These are phyloP conservation scores for Pegoplata infirma DNA, from an alignment of 2,888 invertebrate species.

Conservation along the genomic window DNA sequence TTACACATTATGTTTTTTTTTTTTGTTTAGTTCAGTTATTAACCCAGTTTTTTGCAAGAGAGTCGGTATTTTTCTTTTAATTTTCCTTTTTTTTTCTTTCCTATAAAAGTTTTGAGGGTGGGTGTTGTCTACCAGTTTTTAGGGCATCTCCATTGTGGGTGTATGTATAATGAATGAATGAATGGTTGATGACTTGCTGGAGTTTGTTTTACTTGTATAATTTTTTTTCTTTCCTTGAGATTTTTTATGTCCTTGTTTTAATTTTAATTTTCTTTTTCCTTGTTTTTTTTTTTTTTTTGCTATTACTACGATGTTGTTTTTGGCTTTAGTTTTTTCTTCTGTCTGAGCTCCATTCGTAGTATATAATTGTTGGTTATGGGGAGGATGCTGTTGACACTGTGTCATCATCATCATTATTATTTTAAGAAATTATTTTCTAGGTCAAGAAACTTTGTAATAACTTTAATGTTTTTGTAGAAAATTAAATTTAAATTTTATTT, in stretches of 20 bases:
- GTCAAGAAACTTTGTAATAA: conserved; percentile 72
- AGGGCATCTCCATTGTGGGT: conserved; percentile 22
- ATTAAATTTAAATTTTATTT: conserved; percentile 14
- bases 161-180: conserved; percentile 50
- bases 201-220: conserved; percentile 46
- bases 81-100: conserved; percentile 32
- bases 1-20: conserved; percentile 13
- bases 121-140: conserved; percentile 53
- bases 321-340: too few relatives aligned
- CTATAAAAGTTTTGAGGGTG: neutral
- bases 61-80: conserved; percentile 27
- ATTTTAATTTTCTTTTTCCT: conserved; percentile 76
- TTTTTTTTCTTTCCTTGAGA: conserved; percentile 38
- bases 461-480: conserved; percentile 4
- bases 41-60: conserved; percentile 71
- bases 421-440: conserved; percentile 66
- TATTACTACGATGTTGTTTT: too few relatives aligned
- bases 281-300: conserved; percentile 60
- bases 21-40: conserved; percentile 71
- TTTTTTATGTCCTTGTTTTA: conserved; percentile 74
- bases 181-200: conserved; percentile 53
- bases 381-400: conserved; percentile 45
- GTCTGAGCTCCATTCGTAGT: conserved; percentile 27
- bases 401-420: conserved; percentile 68
- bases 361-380: too few relatives aligned